Evolutionary conservation across 2,113 vertebrate genomes (phyloP).

Genomic region (Sinosuthora webbiana): DNA sequence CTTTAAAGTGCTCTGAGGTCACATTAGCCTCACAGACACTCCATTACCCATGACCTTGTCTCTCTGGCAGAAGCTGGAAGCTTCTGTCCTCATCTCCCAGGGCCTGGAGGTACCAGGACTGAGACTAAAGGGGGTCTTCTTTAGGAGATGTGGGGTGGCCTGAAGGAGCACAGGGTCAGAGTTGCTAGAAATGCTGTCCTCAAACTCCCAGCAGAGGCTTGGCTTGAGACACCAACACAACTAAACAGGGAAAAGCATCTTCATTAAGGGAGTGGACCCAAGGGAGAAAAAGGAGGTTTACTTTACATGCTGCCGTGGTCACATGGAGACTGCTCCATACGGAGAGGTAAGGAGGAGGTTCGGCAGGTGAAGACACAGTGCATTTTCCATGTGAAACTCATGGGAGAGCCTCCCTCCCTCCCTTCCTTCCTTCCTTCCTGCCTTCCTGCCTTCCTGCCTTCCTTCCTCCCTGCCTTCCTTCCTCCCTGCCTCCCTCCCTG

Average conservation of each 20-base stretch:
- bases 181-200: not conserved
- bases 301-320: not conserved
- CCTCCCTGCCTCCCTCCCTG: accelerated
- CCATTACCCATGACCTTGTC: constrained; percentile 1
- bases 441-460: not conserved
- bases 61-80: not conserved
- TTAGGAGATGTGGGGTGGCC: not conserved
- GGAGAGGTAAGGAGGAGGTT: not conserved
- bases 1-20: constrained; percentile 55
- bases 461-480: not conserved
- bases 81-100: not conserved
- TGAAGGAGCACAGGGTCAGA: not conserved
- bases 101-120: not conserved
- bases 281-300: not conserved
- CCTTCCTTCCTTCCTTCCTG: not conserved
- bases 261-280: not conserved
- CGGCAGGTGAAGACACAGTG: not conserved
- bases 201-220: not conserved
- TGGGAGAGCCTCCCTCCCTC: not conserved
- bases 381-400: not conserved
- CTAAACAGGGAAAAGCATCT: not conserved
- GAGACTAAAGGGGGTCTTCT: not conserved
- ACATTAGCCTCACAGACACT: not conserved
- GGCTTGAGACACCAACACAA: not conserved
- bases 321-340: not conserved